Percentiles rank a stretch among this genome's conserved stretches.
phyloP scores from a whole-genome alignment of 2,113 vertebrate genomes.

The Carassius gibelio region DNA sequence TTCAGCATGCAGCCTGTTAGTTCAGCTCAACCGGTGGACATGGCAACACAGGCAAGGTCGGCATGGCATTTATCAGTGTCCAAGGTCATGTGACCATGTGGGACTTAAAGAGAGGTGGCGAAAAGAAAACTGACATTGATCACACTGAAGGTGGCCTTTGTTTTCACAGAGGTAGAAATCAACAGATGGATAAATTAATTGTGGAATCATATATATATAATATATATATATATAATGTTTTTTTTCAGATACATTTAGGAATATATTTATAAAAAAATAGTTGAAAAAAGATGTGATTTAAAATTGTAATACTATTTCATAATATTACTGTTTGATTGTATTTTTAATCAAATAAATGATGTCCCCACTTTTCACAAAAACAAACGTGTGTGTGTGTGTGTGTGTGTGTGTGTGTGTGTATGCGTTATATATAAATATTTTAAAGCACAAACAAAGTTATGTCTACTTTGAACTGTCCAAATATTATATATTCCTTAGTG shows the following conservation, averaged over 20 bases:
- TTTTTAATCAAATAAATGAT: no score
- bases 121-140: conserved; percentile 71
- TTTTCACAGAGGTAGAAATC: conserved; percentile 57
- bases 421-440: no score
- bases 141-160: conserved; percentile 60
- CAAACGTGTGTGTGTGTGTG: no score
- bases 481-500: not conserved
- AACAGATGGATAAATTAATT: conserved; percentile 28
- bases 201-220: not conserved
- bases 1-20: conserved; percentile 72
- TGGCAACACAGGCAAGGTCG: conserved; percentile 72
- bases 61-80: conserved; percentile 59
- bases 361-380: no score
- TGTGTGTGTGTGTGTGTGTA: no score
- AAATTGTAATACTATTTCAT: no score
- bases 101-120: conserved; percentile 68
- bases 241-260: not conserved
- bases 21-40: conserved; percentile 70
- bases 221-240: no score
- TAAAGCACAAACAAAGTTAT: not conserved
- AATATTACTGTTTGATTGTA: no score
- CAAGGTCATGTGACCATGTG: conserved; percentile 70
- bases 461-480: not conserved
- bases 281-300: no score
- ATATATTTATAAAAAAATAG: not conserved